Evolutionary conservation across 2,888 invertebrate species (phyloP).

Genomic region (Clusia tigrina): DNA sequence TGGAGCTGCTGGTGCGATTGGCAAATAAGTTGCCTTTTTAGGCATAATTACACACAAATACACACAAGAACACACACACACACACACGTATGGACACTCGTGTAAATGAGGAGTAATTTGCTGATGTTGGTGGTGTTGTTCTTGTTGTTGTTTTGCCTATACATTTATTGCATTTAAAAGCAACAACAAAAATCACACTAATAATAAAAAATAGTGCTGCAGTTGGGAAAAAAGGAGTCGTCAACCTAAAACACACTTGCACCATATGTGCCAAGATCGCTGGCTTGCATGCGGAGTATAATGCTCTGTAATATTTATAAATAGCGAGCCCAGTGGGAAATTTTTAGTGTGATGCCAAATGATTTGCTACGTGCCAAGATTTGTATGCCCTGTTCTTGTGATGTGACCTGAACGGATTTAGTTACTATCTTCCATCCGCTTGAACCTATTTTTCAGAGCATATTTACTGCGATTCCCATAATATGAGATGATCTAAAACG

Average conservation of each 20-base stretch:
- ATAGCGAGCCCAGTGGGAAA: constrained; percentile 32
- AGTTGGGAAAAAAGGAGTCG: constrained; percentile 47
- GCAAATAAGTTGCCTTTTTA: constrained; percentile 45
- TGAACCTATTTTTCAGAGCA: too few relatives aligned
- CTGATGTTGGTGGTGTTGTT: constrained; percentile 6
- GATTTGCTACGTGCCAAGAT: too few relatives aligned
- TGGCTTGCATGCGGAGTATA: constrained; percentile 26
- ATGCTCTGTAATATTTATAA: too few relatives aligned
- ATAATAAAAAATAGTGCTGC: constrained; percentile 58
- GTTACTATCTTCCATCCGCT: too few relatives aligned
- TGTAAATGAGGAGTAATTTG: too few relatives aligned
- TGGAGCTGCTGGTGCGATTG: not conserved
- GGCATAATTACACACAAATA: constrained; percentile 22
- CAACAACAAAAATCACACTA: constrained; percentile 14
- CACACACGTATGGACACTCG: constrained; percentile 11
- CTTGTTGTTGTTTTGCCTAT: not conserved
- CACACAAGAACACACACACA: constrained; percentile 9
- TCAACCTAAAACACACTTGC: constrained; percentile 49
- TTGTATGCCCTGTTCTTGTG: too few relatives aligned
- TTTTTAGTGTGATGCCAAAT: constrained; percentile 14
- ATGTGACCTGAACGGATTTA: too few relatives aligned
- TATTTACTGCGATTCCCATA: too few relatives aligned
- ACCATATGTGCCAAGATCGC: constrained; percentile 59
- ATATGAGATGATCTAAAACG: too few relatives aligned
- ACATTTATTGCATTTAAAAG: constrained; percentile 2